Evolutionary conservation across 2,113 vertebrate species (phyloP).

Genomic region (Rhea americana): DNA sequence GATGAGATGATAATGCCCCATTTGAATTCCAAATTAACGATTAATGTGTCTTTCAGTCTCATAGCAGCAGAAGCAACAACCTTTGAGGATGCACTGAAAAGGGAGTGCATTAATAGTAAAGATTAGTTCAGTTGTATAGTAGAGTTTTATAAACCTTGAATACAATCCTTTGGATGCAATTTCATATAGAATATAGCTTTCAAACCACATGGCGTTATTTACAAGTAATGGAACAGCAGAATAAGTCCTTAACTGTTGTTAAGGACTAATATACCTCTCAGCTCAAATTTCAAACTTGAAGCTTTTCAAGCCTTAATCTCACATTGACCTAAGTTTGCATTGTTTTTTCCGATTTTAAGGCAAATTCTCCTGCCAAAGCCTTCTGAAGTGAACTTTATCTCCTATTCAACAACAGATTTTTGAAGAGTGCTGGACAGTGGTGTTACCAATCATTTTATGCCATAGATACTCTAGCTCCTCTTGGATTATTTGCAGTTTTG

Average conservation of each 20-base stretch:
- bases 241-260: neutral
- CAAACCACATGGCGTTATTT: neutral
- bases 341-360: neutral
- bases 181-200: neutral
- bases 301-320: neutral
- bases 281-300: neutral
- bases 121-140: neutral
- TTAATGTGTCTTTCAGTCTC: neutral
- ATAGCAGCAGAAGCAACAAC: constrained; percentile 2
- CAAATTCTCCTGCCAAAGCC: neutral
- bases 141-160: constrained; percentile 1
- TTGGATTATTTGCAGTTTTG: neutral
- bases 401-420: neutral
- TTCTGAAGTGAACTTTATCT: neutral
- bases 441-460: neutral
- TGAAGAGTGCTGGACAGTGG: neutral
- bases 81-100: constrained; percentile 11
- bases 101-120: constrained; percentile 19
- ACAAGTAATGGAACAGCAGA: constrained; percentile 1
- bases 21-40: constrained; percentile 36
- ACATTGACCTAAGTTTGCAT: neutral
- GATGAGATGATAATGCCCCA: constrained; percentile 17
- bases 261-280: neutral
- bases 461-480: neutral
- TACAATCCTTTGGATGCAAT: neutral